Conservation (phyloP, 2,888 invertebrate genomes). For the Neoaliturus tenellus region DNA sequence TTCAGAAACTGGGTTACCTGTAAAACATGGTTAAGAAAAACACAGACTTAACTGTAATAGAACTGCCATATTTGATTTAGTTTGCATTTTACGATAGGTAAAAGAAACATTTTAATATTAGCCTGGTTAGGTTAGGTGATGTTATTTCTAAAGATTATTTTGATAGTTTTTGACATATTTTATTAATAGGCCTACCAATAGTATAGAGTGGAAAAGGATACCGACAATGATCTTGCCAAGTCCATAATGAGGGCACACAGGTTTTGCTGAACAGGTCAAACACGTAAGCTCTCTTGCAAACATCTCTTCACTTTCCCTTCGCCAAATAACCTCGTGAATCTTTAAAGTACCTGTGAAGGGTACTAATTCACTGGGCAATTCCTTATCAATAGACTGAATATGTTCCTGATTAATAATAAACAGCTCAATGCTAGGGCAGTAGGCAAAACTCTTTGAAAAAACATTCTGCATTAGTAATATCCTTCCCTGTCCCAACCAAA, state of each 20-base stretch:
- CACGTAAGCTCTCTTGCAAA: neutral
- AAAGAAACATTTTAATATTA: neutral
- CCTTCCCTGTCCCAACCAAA: neutral
- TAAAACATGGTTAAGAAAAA: no score
- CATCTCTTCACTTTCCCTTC: neutral
- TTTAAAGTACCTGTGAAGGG: neutral
- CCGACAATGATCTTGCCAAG: neutral
- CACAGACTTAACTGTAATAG: no score
- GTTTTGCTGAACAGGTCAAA: conserved; percentile 7
- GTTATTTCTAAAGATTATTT: neutral
- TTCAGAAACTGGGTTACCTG: no score
- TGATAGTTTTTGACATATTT: neutral
- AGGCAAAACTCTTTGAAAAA: neutral
- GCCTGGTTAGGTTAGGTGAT: neutral
- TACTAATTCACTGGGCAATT: neutral
- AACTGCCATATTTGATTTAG: no score
- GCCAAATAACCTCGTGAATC: neutral
- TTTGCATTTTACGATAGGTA: no score
- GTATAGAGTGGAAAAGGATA: neutral
- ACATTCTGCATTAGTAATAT: neutral
- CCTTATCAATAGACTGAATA: neutral
- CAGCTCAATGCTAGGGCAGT: neutral
- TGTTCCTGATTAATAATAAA: neutral
- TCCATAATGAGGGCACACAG: neutral
- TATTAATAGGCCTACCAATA: neutral